Conservation (phyloP, 2,888 invertebrate genomes). For the Thereva unica region DNA sequence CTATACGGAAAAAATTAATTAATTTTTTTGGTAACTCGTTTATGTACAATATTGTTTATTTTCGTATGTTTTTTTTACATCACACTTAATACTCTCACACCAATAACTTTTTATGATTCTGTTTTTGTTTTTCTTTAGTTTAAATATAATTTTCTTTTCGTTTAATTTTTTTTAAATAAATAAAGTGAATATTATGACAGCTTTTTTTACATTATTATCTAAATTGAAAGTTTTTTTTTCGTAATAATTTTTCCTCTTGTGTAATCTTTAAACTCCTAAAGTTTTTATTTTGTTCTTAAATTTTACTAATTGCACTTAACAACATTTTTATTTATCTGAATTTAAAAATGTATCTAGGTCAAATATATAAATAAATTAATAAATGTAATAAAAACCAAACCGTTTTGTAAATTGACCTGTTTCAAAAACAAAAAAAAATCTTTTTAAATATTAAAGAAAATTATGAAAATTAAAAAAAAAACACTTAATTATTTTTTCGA, state of each 20-base stretch:
- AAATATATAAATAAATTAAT: too few species aligned
- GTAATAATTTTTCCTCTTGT: background rate
- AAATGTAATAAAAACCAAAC: too few species aligned
- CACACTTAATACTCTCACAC: constrained; percentile 16
- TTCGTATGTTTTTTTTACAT: background rate
- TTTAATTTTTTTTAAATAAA: constrained; percentile 14
- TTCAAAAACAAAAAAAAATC: too few species aligned
- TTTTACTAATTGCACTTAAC: constrained; percentile 35
- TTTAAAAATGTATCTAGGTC: too few species aligned
- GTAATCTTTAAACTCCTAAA: constrained; percentile 15
- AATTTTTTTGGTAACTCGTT: constrained; percentile 11
- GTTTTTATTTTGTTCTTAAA: constrained; percentile 13
- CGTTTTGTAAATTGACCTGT: too few species aligned
- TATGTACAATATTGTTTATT: constrained; percentile 24
- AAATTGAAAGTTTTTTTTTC: constrained; percentile 1
- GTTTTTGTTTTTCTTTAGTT: background rate
- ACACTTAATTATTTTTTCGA: too few species aligned
- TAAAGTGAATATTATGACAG: background rate
- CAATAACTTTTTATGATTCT: constrained; percentile 7
- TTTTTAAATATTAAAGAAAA: too few species aligned
- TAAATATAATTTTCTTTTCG: constrained; percentile 1
- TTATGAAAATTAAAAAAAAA: too few species aligned
- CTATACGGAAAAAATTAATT: constrained; percentile 5
- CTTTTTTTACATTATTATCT: background rate
- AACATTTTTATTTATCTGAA: background rate